phyloP scores from a whole-genome alignment of 2,888 invertebrate species.

The Diadegma fenestrale region DNA sequence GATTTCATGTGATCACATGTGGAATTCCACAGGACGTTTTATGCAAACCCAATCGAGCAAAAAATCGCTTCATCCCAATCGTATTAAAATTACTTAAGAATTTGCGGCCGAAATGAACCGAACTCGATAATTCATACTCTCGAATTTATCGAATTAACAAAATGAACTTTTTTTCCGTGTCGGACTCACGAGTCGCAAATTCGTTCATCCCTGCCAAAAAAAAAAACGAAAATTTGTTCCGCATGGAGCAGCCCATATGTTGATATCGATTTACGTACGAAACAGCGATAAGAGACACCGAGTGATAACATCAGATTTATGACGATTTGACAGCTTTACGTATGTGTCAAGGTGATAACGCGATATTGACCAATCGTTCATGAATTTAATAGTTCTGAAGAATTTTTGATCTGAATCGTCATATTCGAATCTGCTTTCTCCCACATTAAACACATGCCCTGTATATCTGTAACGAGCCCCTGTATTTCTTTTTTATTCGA shows the following conservation, averaged over 20 bases:
- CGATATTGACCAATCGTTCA: constrained; percentile 41
- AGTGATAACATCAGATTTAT: constrained; percentile 33
- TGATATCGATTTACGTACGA: background rate
- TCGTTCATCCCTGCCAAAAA: background rate
- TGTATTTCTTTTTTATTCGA: constrained; percentile 43
- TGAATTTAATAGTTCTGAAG: constrained; percentile 13
- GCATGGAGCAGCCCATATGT: background rate
- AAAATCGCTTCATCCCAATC: background rate
- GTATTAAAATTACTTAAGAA: background rate
- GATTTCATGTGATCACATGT: constrained; percentile 32
- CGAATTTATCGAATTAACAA: background rate
- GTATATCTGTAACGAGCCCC: background rate
- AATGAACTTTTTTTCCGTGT: background rate
- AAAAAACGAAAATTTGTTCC: background rate
- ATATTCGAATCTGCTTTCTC: constrained; percentile 2
- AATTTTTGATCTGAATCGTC: background rate
- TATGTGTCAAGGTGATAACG: constrained; percentile 37
- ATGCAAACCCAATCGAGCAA: background rate
- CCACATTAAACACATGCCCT: background rate
- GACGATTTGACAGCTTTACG: constrained; percentile 24
- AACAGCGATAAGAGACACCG: background rate
- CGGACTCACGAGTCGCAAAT: background rate
- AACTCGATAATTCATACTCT: background rate
- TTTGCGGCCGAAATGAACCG: background rate
- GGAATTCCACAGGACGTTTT: background rate